A percentile compares a stretch with the other conserved stretches of the same genome.
Conservation (phyloP, 2,888 invertebrate genomes). For the Troides oblongomaculatus region DNA sequence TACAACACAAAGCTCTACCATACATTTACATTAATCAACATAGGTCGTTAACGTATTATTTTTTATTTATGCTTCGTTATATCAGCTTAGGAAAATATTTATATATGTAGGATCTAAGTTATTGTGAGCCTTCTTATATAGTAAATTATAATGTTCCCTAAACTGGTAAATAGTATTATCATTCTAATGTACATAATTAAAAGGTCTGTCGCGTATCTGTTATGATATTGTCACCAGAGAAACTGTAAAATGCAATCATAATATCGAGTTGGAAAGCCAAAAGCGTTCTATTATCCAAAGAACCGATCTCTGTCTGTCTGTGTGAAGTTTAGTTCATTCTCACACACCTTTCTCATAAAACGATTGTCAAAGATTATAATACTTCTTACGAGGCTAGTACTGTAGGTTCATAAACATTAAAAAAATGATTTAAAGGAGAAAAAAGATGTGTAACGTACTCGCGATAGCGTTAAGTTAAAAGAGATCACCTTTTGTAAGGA, state of each 20-base stretch:
- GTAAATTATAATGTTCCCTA: constrained; percentile 15
- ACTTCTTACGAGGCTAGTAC: constrained; percentile 20
- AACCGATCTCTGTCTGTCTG: constrained; percentile 25
- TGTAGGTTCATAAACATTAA: constrained; percentile 18
- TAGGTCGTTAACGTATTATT: background rate
- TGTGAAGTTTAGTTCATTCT: constrained; percentile 13
- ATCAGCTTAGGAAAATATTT: constrained; percentile 28
- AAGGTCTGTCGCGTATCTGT: constrained; percentile 30
- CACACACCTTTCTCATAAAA: background rate
- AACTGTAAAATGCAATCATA: background rate
- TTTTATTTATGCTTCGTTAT: constrained; percentile 28
- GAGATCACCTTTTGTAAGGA: constrained; percentile 30
- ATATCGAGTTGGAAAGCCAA: background rate
- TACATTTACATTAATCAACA: background rate
- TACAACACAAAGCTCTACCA: background rate
- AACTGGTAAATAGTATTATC: constrained; percentile 12
- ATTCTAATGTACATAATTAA: constrained; percentile 14
- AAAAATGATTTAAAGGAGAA: constrained; percentile 3
- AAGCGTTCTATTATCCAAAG: constrained; percentile 16
- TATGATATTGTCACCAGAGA: background rate
- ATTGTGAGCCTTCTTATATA: constrained; percentile 18
- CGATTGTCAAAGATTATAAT: constrained; percentile 9
- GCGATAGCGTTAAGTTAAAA: constrained; percentile 29
- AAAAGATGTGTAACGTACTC: constrained; percentile 30
- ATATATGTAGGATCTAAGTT: constrained; percentile 28